Base-by-base conservation (phyloP, 2,888 invertebrate genomes). In the Liopterus haemorrhoidalis region DNA sequence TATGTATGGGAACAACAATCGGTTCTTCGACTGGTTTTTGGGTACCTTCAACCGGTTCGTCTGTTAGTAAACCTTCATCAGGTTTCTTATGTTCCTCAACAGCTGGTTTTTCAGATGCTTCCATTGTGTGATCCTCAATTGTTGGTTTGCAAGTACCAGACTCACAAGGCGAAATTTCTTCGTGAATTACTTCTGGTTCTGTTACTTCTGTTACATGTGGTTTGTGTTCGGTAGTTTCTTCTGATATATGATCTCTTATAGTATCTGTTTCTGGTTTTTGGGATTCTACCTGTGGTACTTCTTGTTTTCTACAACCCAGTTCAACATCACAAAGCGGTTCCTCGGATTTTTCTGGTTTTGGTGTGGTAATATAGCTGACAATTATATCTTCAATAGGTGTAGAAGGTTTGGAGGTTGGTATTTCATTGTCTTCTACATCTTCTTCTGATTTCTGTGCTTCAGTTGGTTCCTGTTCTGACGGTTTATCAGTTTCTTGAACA, bases 21-120 rank as follows among this genome's bases (percentile, higher is more conserved):
- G 39, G 39, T 38, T 38, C 31, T n/a, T 46, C 33, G 9, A 24
- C 21, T 31, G 12, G 19, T 30, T 5, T n/a, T 25, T 12, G 14
- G 1, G 41, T 27, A 35, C 32, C 22, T 21, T 44, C 42, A 8
- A 45, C 54, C 47, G 28, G 56, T 48, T 56, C 50, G 37, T 55
- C 57, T 31, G 55, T 55, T 24, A 52, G 44, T 6, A 54, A 52
- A 32, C 57, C 54, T 55, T 57, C 25, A 25, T 12, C 25, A 9
- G 35, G 18, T 35, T 35, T 24, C 5, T 33, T 30, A 35, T 31
- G 42, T 30, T 42, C 41, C 50, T 59, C 53, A 33, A 56, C 55
- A 15, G 53, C 54, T 52, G 52, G 41, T 28, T 16, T 12, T 33
- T n/a, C 12, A 19, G 12, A 25, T 25, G 8, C 4, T 37, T 14